A percentile compares a stretch with the other conserved stretches of the same genome.
phyloP scores from a whole-genome alignment of 2,113 vertebrate species.

The Chauna torquata region DNA sequence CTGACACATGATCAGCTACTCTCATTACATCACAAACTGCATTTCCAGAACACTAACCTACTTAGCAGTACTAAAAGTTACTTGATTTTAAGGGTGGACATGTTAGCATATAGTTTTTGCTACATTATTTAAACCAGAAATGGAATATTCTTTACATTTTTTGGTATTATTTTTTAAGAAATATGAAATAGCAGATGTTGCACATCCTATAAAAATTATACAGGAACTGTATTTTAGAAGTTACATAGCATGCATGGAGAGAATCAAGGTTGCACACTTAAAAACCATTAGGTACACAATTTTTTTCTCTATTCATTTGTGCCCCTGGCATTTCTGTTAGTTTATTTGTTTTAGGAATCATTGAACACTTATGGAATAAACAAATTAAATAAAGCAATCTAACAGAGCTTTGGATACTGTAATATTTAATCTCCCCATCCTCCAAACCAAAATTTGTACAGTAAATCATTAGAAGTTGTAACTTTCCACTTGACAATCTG shows the following conservation, averaged over 20 bases:
- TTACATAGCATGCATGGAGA: background rate
- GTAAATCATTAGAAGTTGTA: background rate
- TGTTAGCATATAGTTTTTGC: background rate
- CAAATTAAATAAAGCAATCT: background rate
- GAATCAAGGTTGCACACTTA: background rate
- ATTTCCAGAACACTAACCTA: background rate
- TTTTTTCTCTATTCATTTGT: background rate
- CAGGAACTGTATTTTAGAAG: background rate
- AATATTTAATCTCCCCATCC: background rate
- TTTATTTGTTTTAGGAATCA: background rate
- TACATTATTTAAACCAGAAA: background rate
- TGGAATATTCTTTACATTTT: background rate
- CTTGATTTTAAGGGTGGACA: background rate
- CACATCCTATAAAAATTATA: background rate
- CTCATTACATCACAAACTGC: background rate
- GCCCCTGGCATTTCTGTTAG: background rate
- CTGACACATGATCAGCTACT: background rate
- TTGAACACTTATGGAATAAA: background rate
- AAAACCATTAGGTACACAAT: background rate
- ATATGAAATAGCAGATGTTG: background rate
- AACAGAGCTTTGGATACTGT: background rate
- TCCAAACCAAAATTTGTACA: background rate
- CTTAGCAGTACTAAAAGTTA: accelerated
- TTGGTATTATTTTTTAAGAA: background rate
- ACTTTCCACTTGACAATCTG: background rate